These are phyloP conservation scores for Onychorhynchus coronatus DNA, from an alignment of 2,113 vertebrate species.

Conservation along the genomic window DNA sequence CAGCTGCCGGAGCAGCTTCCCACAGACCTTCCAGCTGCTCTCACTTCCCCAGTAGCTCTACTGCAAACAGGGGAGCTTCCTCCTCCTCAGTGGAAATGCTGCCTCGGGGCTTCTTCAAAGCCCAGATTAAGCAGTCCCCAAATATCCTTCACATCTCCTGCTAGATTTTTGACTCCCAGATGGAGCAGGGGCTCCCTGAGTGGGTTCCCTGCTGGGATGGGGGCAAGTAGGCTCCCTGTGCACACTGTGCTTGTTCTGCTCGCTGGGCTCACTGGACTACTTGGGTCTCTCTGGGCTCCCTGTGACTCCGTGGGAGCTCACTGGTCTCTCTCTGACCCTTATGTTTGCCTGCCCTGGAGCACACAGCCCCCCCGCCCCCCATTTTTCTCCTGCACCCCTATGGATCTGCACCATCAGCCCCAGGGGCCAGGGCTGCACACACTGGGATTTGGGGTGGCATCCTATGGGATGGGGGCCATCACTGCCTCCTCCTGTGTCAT, in stretches of 20 bases:
- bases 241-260: background rate
- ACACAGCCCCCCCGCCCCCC: no score
- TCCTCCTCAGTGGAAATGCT: background rate
- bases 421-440: no score
- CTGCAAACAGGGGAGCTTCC: background rate
- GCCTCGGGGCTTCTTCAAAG: fast-evolving
- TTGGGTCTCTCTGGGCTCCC: background rate
- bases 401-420: background rate
- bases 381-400: background rate
- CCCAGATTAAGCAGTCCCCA: background rate
- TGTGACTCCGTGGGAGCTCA: background rate
- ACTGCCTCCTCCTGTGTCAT: background rate
- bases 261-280: background rate
- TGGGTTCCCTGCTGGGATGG: background rate
- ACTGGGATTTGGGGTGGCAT: background rate
- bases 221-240: background rate
- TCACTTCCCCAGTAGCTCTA: background rate
- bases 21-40: background rate
- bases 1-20: background rate
- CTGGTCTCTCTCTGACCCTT: background rate
- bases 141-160: background rate
- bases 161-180: background rate
- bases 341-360: background rate
- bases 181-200: background rate
- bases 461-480: background rate